A percentile compares a stretch with the other conserved stretches of the same genome.
phyloP scores from a whole-genome alignment of 2,113 vertebrate species.

The Tachycineta bicolor region DNA sequence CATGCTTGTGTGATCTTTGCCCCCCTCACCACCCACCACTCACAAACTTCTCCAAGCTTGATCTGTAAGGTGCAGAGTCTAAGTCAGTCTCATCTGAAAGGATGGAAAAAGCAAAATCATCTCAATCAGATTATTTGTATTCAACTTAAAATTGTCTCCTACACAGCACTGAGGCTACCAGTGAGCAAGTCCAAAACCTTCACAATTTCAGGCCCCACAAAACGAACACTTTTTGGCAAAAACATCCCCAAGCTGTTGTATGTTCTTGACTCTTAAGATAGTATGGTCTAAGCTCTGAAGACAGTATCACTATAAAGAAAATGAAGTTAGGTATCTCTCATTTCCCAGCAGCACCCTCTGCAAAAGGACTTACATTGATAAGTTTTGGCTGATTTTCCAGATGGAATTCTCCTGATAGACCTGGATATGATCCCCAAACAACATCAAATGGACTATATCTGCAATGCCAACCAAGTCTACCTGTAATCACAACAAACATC shows the following conservation, averaged over 20 bases:
- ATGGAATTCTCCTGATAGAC: slow-evolving; percentile 63
- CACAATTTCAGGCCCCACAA: not conserved
- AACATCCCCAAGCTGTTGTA: not conserved
- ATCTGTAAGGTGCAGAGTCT: not conserved
- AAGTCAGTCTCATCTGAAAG: not conserved
- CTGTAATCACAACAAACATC: slow-evolving; percentile 72
- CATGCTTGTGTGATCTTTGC: not conserved
- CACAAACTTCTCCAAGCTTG: not conserved
- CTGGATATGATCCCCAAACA: slow-evolving; percentile 76
- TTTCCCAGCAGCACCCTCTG: not conserved
- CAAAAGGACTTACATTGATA: slow-evolving; percentile 72
- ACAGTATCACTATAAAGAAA: not conserved
- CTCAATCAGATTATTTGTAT: not conserved
- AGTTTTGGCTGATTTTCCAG: slow-evolving; percentile 75
- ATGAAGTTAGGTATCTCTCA: not conserved
- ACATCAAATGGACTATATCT: slow-evolving; percentile 80
- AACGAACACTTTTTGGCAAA: not conserved
- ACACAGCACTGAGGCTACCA: not conserved
- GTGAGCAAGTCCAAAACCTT: not conserved
- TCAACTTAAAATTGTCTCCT: not conserved
- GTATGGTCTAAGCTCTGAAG: not conserved
- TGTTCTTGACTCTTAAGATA: not conserved
- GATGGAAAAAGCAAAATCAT: not conserved
- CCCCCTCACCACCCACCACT: not conserved
- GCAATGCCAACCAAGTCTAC: slow-evolving; percentile 86